These are phyloP conservation scores for Drosophila prolongata DNA, from an alignment of 2,888 invertebrate genomes.

Conservation along the genomic window DNA sequence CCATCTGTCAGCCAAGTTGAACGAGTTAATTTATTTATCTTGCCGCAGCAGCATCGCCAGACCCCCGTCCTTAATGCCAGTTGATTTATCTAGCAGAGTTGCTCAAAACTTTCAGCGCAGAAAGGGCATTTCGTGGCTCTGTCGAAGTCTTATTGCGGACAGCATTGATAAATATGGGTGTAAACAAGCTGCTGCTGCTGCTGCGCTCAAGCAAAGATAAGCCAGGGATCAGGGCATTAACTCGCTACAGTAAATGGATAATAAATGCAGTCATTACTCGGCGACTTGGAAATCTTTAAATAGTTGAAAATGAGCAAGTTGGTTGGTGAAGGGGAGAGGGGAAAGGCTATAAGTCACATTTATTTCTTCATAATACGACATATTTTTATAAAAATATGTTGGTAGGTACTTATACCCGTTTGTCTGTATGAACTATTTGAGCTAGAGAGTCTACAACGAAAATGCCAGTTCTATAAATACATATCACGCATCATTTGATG, in stretches of 20 bases:
- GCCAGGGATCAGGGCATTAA: conserved; percentile 17
- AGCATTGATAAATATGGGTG: conserved; percentile 48
- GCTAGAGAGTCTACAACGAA: no score
- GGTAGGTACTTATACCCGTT: no score
- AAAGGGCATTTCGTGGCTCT: neutral
- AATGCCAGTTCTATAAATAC: no score
- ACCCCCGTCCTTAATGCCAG: conserved; percentile 24
- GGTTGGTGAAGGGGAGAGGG: neutral
- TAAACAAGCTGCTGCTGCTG: conserved; percentile 28
- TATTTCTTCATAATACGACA: no score
- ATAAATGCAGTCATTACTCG: conserved; percentile 24
- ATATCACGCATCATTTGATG: no score
- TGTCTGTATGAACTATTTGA: no score
- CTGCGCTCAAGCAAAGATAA: conserved; percentile 14
- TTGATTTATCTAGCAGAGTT: conserved; percentile 54
- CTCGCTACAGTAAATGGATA: conserved; percentile 18
- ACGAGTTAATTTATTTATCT: conserved; percentile 52
- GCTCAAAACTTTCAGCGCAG: conserved; percentile 27
- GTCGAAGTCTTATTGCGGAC: conserved; percentile 28
- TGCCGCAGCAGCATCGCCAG: conserved; percentile 36
- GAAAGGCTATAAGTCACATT: no score
- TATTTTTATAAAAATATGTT: no score
- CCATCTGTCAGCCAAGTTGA: conserved; percentile 47
- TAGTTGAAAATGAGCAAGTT: neutral
- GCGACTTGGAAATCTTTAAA: neutral